phyloP scores from a whole-genome alignment of 2,797 vertebrate species.

The Poecilia gillii region DNA sequence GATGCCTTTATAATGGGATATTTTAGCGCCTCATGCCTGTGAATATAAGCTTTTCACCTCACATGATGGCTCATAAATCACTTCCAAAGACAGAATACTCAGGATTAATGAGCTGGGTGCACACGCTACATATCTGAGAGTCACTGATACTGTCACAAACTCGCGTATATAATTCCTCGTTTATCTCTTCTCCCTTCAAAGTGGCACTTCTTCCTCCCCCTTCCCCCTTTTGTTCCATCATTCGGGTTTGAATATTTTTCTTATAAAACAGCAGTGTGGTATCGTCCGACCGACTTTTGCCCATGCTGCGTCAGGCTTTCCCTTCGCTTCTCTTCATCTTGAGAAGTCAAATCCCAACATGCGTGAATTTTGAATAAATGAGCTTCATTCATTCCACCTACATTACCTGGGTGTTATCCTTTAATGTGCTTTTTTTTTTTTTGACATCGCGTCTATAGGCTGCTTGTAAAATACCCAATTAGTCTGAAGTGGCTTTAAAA shows the following conservation, averaged over 20 bases:
- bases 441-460: not conserved
- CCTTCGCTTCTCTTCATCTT: slow-evolving; percentile 28
- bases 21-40: slow-evolving; percentile 1
- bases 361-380: slow-evolving; percentile 24
- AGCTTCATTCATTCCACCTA: slow-evolving; percentile 31
- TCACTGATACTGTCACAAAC: slow-evolving; percentile 39
- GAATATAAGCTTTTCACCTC: slow-evolving; percentile 24
- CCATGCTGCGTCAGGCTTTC: slow-evolving; percentile 15
- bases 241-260: not conserved
- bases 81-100: slow-evolving; percentile 24
- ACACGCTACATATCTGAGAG: slow-evolving; percentile 34
- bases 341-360: slow-evolving; percentile 17
- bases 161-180: slow-evolving; percentile 26
- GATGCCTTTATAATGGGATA: slow-evolving; percentile 15
- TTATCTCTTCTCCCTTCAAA: slow-evolving; percentile 20
- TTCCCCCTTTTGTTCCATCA: not conserved
- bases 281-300: not conserved
- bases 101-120: slow-evolving; percentile 50
- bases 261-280: not conserved
- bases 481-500: not conserved
- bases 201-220: not conserved
- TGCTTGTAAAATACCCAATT: not conserved
- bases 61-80: slow-evolving; percentile 57
- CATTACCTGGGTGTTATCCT: too few species aligned
- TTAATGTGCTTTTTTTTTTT: not conserved